A percentile compares a stretch with the other conserved stretches of the same genome.
Conservation (phyloP, 2,888 invertebrate genomes). For the Petrophora chlorosata region DNA sequence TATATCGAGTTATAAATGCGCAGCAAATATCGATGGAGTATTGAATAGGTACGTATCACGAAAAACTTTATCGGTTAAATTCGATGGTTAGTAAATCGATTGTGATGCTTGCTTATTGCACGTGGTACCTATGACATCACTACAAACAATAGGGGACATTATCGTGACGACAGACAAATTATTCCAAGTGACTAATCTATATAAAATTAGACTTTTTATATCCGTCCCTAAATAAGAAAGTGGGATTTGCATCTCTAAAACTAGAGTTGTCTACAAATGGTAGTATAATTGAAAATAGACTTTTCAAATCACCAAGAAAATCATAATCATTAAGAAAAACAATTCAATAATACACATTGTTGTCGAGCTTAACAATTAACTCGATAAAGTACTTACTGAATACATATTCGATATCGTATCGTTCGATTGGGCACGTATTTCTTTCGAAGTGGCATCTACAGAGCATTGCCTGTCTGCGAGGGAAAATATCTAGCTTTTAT, state of each 20-base stretch:
- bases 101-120: conserved; percentile 44
- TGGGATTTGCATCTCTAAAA: too few species aligned
- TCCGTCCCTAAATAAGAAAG: too few species aligned
- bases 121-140: conserved; percentile 45
- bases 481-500: conserved; percentile 22
- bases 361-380: too few species aligned
- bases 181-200: not conserved
- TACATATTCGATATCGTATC: conserved; percentile 15
- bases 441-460: conserved; percentile 33
- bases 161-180: not conserved
- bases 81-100: conserved; percentile 43
- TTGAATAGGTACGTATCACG: conserved; percentile 53
- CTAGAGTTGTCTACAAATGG: not conserved
- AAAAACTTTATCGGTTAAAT: conserved; percentile 58
- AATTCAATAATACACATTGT: too few species aligned
- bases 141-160: conserved; percentile 23
- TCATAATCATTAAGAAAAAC: too few species aligned
- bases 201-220: not conserved
- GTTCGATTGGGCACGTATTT: conserved; percentile 49
- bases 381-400: not conserved
- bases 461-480: not conserved
- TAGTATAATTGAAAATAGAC: too few species aligned
- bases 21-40: conserved; percentile 67
- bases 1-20: conserved; percentile 73
- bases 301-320: too few species aligned